Percentiles rank a stretch among this genome's conserved stretches.
phyloP scores from a whole-genome alignment of 2,888 invertebrate genomes.

The Tholera decimalis region DNA sequence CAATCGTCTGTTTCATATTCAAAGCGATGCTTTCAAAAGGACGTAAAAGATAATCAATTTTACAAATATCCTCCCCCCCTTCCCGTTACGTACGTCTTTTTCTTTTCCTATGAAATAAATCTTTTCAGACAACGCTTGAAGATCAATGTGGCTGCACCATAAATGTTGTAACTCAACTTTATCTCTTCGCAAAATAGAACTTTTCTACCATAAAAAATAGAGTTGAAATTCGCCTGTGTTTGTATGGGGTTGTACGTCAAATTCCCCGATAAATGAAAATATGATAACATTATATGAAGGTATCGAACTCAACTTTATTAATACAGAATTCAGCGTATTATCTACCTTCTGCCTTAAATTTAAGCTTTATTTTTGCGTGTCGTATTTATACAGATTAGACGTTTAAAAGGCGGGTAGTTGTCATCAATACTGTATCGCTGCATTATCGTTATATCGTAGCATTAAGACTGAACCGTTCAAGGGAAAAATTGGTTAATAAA shows the following conservation, averaged over 20 bases:
- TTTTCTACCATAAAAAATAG: neutral
- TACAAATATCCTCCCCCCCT: constrained; percentile 83
- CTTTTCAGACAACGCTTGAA: constrained; percentile 76
- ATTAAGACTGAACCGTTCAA: constrained; percentile 87
- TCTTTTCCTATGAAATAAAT: constrained; percentile 85
- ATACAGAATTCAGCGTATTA: constrained; percentile 54
- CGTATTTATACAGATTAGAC: constrained; percentile 52
- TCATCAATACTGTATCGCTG: constrained; percentile 87
- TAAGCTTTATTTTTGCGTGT: constrained; percentile 57
- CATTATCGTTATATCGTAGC: constrained; percentile 86
- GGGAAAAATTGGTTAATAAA: constrained; percentile 90
- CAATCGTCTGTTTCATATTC: constrained; percentile 80
- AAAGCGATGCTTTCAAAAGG: constrained; percentile 83
- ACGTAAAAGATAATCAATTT: constrained; percentile 90
- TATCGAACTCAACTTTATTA: constrained; percentile 88
- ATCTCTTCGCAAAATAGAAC: constrained; percentile 32
- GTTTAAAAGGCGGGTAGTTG: constrained; percentile 60
- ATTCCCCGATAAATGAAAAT: constrained; percentile 68
- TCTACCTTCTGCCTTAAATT: constrained; percentile 8
- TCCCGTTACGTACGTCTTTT: constrained; percentile 76
- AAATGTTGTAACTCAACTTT: constrained; percentile 46
- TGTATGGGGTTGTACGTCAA: neutral
- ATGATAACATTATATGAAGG: constrained; percentile 86
- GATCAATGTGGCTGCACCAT: constrained; percentile 43
- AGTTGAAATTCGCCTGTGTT: constrained; percentile 36